A percentile compares a stretch with the other conserved stretches of the same genome.
Evolutionary conservation across 2,113 vertebrate genomes (phyloP).

Genomic region (Callipepla squamata): DNA sequence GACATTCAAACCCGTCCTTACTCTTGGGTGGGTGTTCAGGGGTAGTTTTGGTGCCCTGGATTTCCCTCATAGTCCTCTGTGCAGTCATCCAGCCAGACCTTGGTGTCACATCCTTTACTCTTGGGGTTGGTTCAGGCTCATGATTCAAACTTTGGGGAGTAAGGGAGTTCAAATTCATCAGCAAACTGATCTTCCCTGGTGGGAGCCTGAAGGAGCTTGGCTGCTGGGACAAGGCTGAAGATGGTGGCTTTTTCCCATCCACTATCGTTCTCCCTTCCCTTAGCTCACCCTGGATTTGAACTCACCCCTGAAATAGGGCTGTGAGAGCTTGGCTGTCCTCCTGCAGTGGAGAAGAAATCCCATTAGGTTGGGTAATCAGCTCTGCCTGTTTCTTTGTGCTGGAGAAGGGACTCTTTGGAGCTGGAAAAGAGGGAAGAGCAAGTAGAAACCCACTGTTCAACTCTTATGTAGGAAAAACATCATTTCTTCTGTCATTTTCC

Average conservation of each 20-base stretch:
- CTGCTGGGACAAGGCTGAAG: neutral
- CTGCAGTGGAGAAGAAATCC: neutral
- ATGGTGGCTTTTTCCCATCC: neutral
- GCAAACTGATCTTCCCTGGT: neutral
- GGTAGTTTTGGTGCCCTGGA: neutral
- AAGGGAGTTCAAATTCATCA: neutral
- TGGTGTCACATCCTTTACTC: no score
- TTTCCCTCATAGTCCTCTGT: neutral
- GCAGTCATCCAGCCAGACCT: neutral
- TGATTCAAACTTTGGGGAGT: no score
- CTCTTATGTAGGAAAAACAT: neutral
- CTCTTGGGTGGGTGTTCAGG: neutral
- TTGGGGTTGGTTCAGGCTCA: accelerated
- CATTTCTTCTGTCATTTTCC: neutral
- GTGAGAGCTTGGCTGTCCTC: neutral
- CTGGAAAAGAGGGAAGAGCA: neutral
- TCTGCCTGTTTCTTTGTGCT: neutral
- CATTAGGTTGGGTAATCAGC: accelerated
- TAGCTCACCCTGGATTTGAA: neutral
- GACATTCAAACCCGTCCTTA: neutral
- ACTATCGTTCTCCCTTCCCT: neutral
- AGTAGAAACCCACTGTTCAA: neutral
- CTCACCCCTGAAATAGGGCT: accelerated
- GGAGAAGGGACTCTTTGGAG: neutral
- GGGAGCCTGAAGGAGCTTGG: neutral